Conservation (phyloP, 2,113 vertebrate genomes). For the Camarhynchus parvulus region DNA sequence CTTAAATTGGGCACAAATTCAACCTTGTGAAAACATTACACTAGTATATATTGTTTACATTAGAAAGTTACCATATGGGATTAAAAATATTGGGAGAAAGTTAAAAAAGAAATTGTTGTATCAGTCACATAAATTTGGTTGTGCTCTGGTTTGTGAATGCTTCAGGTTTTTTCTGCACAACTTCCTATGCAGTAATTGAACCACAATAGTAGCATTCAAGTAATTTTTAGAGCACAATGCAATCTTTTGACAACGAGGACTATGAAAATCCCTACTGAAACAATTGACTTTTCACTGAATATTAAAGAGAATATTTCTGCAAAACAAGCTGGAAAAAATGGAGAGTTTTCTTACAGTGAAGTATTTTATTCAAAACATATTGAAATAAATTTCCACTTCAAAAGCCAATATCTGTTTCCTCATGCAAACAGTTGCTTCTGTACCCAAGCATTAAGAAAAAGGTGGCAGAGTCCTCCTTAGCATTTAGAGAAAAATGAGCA, state of each 20-base stretch:
- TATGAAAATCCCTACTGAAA: background rate
- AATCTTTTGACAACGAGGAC: background rate
- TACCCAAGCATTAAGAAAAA: background rate
- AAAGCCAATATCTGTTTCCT: background rate
- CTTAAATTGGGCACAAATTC: background rate
- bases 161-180: background rate
- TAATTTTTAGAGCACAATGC: background rate
- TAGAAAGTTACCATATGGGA: background rate
- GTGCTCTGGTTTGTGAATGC: background rate
- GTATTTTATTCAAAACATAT: background rate
- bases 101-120: background rate
- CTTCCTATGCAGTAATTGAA: background rate
- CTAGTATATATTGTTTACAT: background rate
- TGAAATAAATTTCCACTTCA: slow-evolving; percentile 12
- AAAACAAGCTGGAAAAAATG: background rate
- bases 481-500: background rate
- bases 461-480: background rate
- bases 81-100: background rate
- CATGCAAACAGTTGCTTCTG: background rate
- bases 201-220: background rate
- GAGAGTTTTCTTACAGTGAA: background rate
- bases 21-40: background rate
- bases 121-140: background rate
- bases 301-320: background rate
- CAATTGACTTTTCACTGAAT: slow-evolving; percentile 12